Percentiles rank a stretch among this genome's conserved stretches.
These are phyloP conservation scores for Hypotaenidia okinawae DNA, from an alignment of 2,797 vertebrate species.

Conservation along the genomic window DNA sequence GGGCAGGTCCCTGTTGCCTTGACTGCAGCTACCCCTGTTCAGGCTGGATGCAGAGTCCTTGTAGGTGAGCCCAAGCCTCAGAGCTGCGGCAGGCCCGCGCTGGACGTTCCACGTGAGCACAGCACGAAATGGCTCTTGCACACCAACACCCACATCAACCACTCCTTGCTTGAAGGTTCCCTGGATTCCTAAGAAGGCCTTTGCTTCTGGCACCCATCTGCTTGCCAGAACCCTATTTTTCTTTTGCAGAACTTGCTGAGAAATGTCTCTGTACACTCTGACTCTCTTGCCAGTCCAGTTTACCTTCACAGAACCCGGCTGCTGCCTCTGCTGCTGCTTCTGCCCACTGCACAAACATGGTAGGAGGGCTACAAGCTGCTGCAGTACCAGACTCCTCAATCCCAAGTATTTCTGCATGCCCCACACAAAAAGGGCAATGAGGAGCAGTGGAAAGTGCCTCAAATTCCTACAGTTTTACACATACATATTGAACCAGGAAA, in stretches of 20 bases:
- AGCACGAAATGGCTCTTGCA: not conserved
- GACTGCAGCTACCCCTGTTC: not conserved
- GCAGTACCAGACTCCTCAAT: not conserved
- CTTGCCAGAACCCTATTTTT: not conserved
- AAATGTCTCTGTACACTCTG: not conserved
- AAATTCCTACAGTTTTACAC: not conserved
- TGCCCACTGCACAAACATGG: not conserved
- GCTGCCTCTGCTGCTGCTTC: not conserved
- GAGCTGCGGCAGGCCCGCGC: not conserved
- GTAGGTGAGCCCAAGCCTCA: not conserved
- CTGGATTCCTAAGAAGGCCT: not conserved
- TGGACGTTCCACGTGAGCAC: not conserved
- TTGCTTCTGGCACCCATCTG: fast-evolving
- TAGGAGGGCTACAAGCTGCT: not conserved
- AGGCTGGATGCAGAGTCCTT: not conserved
- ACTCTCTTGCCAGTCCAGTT: not conserved
- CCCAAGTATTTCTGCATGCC: not conserved
- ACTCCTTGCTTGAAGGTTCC: not conserved
- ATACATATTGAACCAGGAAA: not conserved
- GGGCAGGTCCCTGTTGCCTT: not conserved
- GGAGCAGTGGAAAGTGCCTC: not conserved
- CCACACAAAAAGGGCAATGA: not conserved
- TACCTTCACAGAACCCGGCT: not conserved
- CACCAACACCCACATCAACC: not conserved
- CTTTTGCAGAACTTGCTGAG: not conserved